Conservation (phyloP, 2,113 vertebrate species). For the Silurus meridionalis region DNA sequence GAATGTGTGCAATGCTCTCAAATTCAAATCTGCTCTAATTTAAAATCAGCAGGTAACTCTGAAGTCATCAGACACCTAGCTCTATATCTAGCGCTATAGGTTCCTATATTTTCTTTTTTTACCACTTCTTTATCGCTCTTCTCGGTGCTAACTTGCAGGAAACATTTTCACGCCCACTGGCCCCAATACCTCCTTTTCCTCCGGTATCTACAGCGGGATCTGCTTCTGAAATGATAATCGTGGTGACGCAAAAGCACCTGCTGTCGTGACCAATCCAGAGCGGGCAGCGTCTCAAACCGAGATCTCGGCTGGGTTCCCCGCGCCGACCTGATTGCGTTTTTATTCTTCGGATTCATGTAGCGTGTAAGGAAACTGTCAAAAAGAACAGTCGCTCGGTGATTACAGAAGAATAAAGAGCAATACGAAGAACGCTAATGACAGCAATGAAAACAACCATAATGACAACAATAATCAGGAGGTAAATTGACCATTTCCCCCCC, state of each 20-base stretch:
- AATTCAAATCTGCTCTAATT: neutral
- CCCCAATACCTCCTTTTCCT: neutral
- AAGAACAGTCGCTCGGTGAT: neutral
- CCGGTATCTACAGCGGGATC: neutral
- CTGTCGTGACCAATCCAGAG: constrained; percentile 3
- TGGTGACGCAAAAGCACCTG: constrained; percentile 7
- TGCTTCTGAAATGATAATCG: neutral
- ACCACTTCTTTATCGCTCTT: neutral
- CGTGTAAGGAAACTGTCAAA: neutral
- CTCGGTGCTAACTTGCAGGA: neutral
- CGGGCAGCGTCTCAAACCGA: neutral
- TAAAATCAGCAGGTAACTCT: neutral
- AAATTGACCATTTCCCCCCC: neutral
- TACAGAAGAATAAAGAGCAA: neutral
- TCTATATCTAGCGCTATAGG: neutral
- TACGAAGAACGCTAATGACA: neutral
- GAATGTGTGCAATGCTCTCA: neutral
- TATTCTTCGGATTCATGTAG: neutral
- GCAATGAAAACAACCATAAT: neutral
- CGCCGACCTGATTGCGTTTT: constrained; percentile 7
- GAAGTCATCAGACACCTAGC: neutral
- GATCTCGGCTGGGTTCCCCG: neutral
- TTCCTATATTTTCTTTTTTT: neutral
- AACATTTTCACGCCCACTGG: neutral
- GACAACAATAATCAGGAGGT: neutral